Evolutionary conservation across 2,113 vertebrate genomes (phyloP), one percentile per base, ranked within the genome.

Genomic region (Pyrgilauda ruficollis): DNA sequence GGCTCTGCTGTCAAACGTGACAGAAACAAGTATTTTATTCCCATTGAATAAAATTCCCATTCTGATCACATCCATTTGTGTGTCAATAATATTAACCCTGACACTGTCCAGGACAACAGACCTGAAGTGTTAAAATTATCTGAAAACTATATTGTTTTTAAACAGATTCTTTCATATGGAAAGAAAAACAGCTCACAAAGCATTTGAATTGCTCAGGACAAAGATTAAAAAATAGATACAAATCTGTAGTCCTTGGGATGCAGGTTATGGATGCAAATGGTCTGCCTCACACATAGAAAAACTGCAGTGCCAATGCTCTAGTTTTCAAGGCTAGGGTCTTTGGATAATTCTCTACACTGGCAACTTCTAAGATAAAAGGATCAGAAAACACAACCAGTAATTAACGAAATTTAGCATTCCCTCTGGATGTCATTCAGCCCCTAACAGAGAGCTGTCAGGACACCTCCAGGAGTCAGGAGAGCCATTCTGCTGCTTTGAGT

Each of bases 1-100:
- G 95, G 84, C 84, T 94, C 49, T 75, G 70, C 69, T 84, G 91
- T 90, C 96, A 97, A 93, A 96, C 67, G 78, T 86, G 94, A 97
- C 96, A 97, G 84, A 97, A 97, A 97, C 95, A 96, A 97, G 93
- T 96, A 97, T 97, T 97, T 96, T 94, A 94, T 62, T 92, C 44
- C 56, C 86, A 95, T 6, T 90, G 56, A 95, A 84, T 84, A 95
- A 81, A 93, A 92, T 78, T 81, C 79, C 80, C 61, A 33, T 95
- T 91, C 90, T 96, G 93, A 91, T 92, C 93, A 87, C 35, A 76
- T 84, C 81, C 93, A 94, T 79, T 89, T 89, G 84, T 85, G 62
- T 77, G 91, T 97, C 93, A 90, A 82, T 94, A 94, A 88, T 0
- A 0, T 90, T 95, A 85, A 89, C 52, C 55, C 81, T 90, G 91